Base-by-base conservation (phyloP, 2,113 vertebrate genomes). In the Gymnocephalus cernua region DNA sequence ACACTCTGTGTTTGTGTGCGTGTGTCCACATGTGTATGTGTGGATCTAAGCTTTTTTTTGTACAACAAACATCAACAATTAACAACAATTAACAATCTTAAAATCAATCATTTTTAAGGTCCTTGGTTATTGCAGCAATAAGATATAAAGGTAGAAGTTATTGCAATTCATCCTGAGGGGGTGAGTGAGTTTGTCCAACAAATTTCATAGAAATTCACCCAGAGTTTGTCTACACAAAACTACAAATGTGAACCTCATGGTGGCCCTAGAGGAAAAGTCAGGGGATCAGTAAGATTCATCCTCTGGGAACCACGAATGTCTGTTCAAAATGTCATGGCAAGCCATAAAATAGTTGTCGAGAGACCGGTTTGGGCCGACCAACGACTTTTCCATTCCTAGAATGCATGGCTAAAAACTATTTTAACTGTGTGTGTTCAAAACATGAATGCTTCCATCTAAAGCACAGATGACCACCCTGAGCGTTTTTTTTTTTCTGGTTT, bases 1-100 rank as follows among this genome's bases (percentile, higher is more conserved):
- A 62, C 44, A 35, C 51, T 16, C 48, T 58, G 68, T 63, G 21
- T 72, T 29, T 65, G n/a, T 58, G 45, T 74, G n/a, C 8, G 14
- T 85, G 25, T 61, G 23, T 71, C 53, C 58, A 65, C 18, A 45
- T 27, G 8, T 32, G 12, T 27, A 54, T 57, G 58, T 16, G 5
- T 35, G 54, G 47, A 56, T 32, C 3, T 9, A 2, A 45, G 10
- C 21, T 50, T 58, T 74, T 57, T 6, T 63, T 62, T 16, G 25
- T 19, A 12, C 6, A 29, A 68, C 14, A 48, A 47, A 15, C 38
- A 41, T 41, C 38, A 41, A 10, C 38, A 41, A 41, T 11, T 41
- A 41, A 11, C 10, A 41, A 41, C 38, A 41, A 10, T 41, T 41
- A 41, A 11, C 38, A 41, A 41, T 41, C 38, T 41, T 11, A 41